Evolutionary conservation across 2,797 vertebrate species (phyloP).

Genomic region (Aldrovandia affinis): DNA sequence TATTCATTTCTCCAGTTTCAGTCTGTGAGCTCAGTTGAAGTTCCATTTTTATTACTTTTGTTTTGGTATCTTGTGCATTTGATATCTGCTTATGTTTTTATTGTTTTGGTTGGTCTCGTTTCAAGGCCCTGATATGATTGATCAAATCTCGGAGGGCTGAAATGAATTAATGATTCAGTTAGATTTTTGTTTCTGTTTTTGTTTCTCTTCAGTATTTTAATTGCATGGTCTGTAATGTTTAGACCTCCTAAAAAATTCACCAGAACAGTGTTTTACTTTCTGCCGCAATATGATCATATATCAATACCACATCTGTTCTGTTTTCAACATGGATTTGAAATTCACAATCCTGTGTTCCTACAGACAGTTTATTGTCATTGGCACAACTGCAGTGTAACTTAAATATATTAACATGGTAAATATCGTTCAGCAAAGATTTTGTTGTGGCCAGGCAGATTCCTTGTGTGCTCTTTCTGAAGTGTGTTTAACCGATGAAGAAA

Average conservation of each 20-base stretch:
- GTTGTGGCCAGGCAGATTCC: not conserved
- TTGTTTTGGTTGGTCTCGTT: conserved; percentile 14
- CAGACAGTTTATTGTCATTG: conserved; percentile 14
- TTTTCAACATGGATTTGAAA: conserved; percentile 12
- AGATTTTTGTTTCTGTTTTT: conserved; percentile 8
- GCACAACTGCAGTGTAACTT: conserved; percentile 10
- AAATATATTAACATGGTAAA: conserved; percentile 3
- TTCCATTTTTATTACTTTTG: not conserved
- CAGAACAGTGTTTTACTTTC: conserved; percentile 1
- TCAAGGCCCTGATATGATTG: not conserved
- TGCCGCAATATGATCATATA: not conserved
- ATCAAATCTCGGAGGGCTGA: conserved; percentile 20
- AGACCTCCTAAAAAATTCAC: not conserved
- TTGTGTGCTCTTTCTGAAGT: conserved; percentile 5
- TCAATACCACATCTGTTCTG: not conserved
- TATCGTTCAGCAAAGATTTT: not conserved
- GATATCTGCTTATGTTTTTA: not conserved
- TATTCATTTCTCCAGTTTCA: not conserved
- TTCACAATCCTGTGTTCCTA: not conserved
- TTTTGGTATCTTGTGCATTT: conserved; percentile 1
- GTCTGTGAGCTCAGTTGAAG: conserved; percentile 4
- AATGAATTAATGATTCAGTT: conserved; percentile 16
- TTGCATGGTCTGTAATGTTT: conserved; percentile 16
- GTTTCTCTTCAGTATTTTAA: conserved; percentile 23
- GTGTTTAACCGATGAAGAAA: not conserved